Percentiles rank a stretch among this genome's conserved stretches.
These are phyloP conservation scores for Parnassius glacialis DNA, from an alignment of 2,888 invertebrate genomes.

Conservation along the genomic window DNA sequence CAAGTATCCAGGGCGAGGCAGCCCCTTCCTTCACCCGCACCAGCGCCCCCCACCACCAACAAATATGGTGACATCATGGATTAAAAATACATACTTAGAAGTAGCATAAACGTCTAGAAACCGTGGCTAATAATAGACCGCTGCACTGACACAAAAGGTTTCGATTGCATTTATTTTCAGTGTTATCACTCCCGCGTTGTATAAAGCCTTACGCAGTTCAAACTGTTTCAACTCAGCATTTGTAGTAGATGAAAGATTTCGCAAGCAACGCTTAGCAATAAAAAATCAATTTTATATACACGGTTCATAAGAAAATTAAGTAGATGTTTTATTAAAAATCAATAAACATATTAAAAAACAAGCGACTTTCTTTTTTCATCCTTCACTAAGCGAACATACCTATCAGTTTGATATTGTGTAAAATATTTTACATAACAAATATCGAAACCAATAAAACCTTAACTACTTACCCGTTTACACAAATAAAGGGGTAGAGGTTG, in stretches of 20 bases:
- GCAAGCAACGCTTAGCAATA: constrained; percentile 27
- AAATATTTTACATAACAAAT: too few species aligned
- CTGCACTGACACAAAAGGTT: background rate
- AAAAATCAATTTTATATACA: constrained; percentile 22
- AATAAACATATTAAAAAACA: background rate
- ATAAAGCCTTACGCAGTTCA: too few species aligned
- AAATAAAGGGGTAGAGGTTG: too few species aligned
- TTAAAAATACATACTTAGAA: constrained; percentile 31
- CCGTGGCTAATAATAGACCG: constrained; percentile 2
- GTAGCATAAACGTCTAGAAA: background rate
- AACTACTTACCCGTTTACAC: too few species aligned
- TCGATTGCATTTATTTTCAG: too few species aligned
- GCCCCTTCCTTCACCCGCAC: constrained; percentile 34
- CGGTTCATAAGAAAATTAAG: constrained; percentile 1
- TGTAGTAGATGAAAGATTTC: background rate
- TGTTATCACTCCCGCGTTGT: too few species aligned
- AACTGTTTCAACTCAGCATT: too few species aligned
- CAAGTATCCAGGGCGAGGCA: constrained; percentile 35
- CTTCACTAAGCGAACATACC: background rate
- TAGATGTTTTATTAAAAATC: constrained; percentile 5
- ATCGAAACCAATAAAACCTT: too few species aligned
- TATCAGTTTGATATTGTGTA: too few species aligned
- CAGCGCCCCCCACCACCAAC: constrained; percentile 48
- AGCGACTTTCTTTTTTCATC: background rate
- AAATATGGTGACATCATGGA: constrained; percentile 66